A percentile compares a stretch with the other conserved stretches of the same genome.
These are phyloP conservation scores for Harpegnathos saltator DNA, from an alignment of 1,140 invertebrate genomes.

Conservation along the genomic window DNA sequence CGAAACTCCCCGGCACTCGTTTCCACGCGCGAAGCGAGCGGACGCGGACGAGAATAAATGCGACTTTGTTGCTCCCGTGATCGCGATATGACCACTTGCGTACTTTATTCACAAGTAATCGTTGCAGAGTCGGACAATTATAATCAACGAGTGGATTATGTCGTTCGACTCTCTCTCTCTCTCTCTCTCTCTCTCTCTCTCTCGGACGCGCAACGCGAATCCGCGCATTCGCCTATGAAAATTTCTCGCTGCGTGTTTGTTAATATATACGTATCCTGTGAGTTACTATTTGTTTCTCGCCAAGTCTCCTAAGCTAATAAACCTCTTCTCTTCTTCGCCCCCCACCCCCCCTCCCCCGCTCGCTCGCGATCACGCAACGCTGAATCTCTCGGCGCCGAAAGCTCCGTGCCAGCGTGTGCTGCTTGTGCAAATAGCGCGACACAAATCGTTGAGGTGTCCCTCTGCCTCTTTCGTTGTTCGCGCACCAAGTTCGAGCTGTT, in stretches of 20 bases:
- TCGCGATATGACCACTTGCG: slow-evolving; percentile 12
- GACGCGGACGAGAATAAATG: too few relatives aligned
- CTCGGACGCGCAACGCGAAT: slow-evolving; percentile 1
- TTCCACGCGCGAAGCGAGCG: not conserved
- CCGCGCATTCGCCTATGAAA: slow-evolving; percentile 12
- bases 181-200: too few relatives aligned
- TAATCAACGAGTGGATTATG: not conserved
- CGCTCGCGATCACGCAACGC: slow-evolving; percentile 21
- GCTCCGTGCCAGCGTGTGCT: slow-evolving; percentile 48
- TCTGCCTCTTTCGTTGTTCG: slow-evolving; percentile 65
- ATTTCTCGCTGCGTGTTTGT: slow-evolving; percentile 28
- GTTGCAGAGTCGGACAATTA: not conserved
- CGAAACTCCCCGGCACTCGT: not conserved
- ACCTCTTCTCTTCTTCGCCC: not conserved
- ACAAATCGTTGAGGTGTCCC: slow-evolving; percentile 80
- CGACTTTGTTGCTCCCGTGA: too few relatives aligned
- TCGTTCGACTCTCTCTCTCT: too few relatives aligned
- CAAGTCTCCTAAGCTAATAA: slow-evolving; percentile 39
- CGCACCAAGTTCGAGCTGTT: slow-evolving; percentile 53
- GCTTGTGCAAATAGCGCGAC: slow-evolving; percentile 72
- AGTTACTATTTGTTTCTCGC: not conserved
- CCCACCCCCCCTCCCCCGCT: not conserved
- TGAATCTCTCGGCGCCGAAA: slow-evolving; percentile 54
- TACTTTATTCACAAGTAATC: not conserved
- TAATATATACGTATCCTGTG: slow-evolving; percentile 15